Evolutionary conservation across 1,140 invertebrate genomes (phyloP).

Genomic region (Idris sp.): DNA sequence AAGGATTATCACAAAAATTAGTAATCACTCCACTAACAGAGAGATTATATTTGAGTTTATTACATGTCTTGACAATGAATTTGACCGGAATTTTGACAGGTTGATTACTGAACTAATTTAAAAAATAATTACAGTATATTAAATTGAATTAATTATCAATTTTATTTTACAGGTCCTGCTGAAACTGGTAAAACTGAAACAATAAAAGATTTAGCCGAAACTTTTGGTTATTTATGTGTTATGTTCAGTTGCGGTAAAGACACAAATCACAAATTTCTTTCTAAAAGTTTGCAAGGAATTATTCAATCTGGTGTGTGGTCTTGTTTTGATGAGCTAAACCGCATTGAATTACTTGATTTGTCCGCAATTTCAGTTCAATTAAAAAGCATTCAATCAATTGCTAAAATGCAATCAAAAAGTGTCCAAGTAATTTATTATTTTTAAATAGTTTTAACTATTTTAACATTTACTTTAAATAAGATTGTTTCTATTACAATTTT

Average conservation of each 20-base stretch:
- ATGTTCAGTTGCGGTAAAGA: slow-evolving; percentile 95
- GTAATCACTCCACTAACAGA: slow-evolving; percentile 95
- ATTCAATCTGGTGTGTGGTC: slow-evolving; percentile 89
- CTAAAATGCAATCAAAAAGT: no score
- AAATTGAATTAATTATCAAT: no score
- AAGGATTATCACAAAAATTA: slow-evolving; percentile 92
- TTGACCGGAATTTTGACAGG: slow-evolving; percentile 91
- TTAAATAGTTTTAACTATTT: slow-evolving; percentile 74
- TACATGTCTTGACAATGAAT: slow-evolving; percentile 92
- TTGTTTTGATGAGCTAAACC: slow-evolving; percentile 95
- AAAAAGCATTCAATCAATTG: slow-evolving; percentile 90
- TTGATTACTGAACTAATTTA: no score
- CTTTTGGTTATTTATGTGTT: slow-evolving; percentile 89
- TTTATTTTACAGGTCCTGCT: slow-evolving; percentile 82
- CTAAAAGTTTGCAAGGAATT: slow-evolving; percentile 88
- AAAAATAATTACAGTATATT: no score
- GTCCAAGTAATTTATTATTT: no score
- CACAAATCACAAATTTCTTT: slow-evolving; percentile 91
- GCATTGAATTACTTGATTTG: slow-evolving; percentile 91
- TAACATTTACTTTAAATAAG: slow-evolving; percentile 25
- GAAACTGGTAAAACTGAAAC: slow-evolving; percentile 95
- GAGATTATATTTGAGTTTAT: slow-evolving; percentile 93
- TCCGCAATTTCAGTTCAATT: slow-evolving; percentile 94
- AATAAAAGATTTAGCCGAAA: slow-evolving; percentile 92
- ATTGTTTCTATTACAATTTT: not conserved